Evolutionary conservation across 2,113 vertebrate species (phyloP), one percentile per base, ranked within the genome.

Genomic region (Forbesichthys agassizii): DNA sequence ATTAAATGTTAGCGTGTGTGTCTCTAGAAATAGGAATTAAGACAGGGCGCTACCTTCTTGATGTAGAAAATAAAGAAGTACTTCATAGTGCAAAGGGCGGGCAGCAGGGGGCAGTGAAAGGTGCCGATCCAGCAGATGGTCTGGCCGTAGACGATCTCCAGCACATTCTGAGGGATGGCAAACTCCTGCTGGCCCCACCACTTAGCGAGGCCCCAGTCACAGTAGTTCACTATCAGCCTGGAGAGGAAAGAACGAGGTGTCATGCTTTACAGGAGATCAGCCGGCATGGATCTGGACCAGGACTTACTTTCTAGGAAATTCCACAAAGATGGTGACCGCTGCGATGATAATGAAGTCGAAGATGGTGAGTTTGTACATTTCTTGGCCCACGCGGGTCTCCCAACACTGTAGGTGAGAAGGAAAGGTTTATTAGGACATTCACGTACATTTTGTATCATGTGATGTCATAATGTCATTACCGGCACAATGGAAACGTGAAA

Each of bases 111-210:
- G 55, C 95, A 95, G 90, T 96, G 98, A 86, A 96, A 99, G 0
- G 95, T 93, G 59, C 97, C 98, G 0, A 98, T 97, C 97, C 97
- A 99, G 87, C 97, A 99, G 75, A 99, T 96, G 11, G 96, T 99
- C 78, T 99, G 98, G 3, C 97, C 97, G 0, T 99, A 98, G 59
- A 98, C 91, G 0, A 99, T 97, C 66, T 95, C 95, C 55, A 99
- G 86, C 1, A 99, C 96, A 0, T 96, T 98, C 66, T 96, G 94
- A 51, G 98, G 95, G 80, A 99, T 95, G 36, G 80, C 85, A 71
- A 99, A 99, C 69, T 98, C 95, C 85, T 94, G 94, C 80, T 94
- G 88, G 0, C 97, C 96, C 88, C 85, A 95, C 94, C 93, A 95
- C 78, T 91, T 90, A 42, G 92, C 66, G 64, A 90, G 79, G 59